Conservation (phyloP, 2,888 invertebrate species). For the Gortyna flavago region DNA sequence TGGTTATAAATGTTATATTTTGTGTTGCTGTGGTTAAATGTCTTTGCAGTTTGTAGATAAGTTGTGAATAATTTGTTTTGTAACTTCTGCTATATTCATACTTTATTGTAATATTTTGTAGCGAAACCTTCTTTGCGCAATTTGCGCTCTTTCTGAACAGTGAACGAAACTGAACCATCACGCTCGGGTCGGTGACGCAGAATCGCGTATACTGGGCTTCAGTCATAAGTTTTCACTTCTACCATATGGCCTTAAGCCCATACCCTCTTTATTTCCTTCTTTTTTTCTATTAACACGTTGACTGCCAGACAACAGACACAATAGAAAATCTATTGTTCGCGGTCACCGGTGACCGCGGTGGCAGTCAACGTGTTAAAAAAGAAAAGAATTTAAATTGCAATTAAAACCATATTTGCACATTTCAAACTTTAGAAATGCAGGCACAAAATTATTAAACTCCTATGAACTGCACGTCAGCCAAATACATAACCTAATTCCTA, state of each 20-base stretch:
- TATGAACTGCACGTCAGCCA: not conserved
- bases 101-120: not conserved
- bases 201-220: not conserved
- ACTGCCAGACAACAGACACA: too few relatives aligned
- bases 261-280: not conserved
- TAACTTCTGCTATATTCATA: not conserved
- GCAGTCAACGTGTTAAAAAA: too few relatives aligned
- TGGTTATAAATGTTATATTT: slow-evolving; percentile 34
- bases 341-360: too few relatives aligned
- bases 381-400: not conserved
- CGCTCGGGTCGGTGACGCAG: not conserved
- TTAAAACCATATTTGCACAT: not conserved
- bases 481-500: slow-evolving; percentile 1
- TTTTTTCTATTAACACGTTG: too few relatives aligned
- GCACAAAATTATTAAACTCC: not conserved
- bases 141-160: not conserved
- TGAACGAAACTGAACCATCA: too few relatives aligned
- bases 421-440: not conserved
- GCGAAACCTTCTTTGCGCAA: not conserved
- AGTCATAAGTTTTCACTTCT: not conserved
- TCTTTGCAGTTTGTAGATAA: not conserved
- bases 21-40: not conserved
- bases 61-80: not conserved
- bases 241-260: not conserved
- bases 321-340: too few relatives aligned